These are phyloP conservation scores for Tenthredo mesomela DNA, from an alignment of 2,888 invertebrate species.

Conservation along the genomic window DNA sequence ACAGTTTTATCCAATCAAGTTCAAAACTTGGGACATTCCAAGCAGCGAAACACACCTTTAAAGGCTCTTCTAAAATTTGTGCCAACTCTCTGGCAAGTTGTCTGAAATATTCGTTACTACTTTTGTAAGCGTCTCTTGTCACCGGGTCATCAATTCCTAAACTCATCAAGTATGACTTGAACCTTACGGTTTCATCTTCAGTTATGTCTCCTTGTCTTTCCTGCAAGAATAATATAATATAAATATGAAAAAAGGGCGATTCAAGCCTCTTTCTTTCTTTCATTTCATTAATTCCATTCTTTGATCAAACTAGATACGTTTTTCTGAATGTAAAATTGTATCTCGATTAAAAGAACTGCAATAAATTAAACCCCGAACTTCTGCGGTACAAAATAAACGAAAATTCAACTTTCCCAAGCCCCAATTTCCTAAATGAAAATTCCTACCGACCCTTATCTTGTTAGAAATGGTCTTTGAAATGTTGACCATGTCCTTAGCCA, in stretches of 20 bases:
- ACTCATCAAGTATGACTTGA: slow-evolving; percentile 97
- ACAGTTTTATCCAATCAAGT: background rate
- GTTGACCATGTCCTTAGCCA: slow-evolving; percentile 98
- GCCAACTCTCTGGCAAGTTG: slow-evolving; percentile 93
- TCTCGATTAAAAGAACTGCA: background rate
- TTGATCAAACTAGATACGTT: background rate
- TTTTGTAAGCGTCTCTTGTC: slow-evolving; percentile 93
- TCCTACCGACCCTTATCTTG: slow-evolving; percentile 87
- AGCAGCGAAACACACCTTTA: slow-evolving; percentile 82
- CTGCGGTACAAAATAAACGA: background rate
- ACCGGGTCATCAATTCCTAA: slow-evolving; percentile 99
- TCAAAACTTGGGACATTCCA: background rate
- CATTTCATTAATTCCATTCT: background rate
- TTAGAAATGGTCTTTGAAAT: slow-evolving; percentile 94
- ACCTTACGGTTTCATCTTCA: slow-evolving; percentile 97
- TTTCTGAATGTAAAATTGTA: background rate
- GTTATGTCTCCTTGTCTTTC: slow-evolving; percentile 97
- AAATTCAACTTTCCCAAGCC: background rate
- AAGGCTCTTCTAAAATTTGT: slow-evolving; percentile 88
- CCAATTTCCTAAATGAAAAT: background rate
- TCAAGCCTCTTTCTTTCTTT: background rate
- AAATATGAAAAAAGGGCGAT: background rate
- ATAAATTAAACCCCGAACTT: background rate
- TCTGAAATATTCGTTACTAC: slow-evolving; percentile 90
- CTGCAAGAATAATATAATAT: slow-evolving; percentile 75